A percentile compares a stretch with the other conserved stretches of the same genome.
Conservation (phyloP, 2,888 invertebrate genomes). For the Euplagia quadripunctaria region DNA sequence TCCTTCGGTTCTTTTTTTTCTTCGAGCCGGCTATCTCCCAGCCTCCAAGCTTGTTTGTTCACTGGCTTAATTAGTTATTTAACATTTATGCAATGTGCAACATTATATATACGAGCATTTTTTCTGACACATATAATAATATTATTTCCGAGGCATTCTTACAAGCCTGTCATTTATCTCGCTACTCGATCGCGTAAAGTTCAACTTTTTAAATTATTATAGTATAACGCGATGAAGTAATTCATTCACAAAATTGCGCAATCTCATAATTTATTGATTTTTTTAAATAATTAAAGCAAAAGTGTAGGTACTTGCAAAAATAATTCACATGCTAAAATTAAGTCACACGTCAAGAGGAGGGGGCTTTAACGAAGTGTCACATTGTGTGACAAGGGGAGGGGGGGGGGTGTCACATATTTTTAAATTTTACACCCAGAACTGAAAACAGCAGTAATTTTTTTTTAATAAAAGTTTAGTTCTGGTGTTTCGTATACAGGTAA, state of each 20-base stretch:
- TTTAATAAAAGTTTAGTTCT: no score
- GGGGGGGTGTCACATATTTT: no score
- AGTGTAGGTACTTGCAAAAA: background rate
- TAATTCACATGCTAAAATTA: background rate
- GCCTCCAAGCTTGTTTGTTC: no score
- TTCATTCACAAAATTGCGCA: background rate
- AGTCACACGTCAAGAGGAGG: background rate
- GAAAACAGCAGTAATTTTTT: no score
- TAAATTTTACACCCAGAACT: no score
- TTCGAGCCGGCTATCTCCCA: no score
- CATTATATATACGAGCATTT: background rate
- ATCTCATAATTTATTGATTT: background rate
- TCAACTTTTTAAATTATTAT: background rate
- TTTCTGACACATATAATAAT: background rate
- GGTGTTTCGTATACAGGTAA: no score
- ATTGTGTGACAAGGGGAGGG: no score
- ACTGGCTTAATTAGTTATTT: background rate
- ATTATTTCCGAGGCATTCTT: background rate
- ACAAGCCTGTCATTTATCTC: background rate
- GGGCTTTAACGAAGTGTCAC: no score
- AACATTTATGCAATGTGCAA: background rate
- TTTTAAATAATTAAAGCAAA: background rate
- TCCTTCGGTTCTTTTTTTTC: no score
- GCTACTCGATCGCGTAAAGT: background rate
- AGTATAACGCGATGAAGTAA: background rate